phyloP scores from a whole-genome alignment of 2,888 invertebrate species.

The Cosmopolites sordidus region DNA sequence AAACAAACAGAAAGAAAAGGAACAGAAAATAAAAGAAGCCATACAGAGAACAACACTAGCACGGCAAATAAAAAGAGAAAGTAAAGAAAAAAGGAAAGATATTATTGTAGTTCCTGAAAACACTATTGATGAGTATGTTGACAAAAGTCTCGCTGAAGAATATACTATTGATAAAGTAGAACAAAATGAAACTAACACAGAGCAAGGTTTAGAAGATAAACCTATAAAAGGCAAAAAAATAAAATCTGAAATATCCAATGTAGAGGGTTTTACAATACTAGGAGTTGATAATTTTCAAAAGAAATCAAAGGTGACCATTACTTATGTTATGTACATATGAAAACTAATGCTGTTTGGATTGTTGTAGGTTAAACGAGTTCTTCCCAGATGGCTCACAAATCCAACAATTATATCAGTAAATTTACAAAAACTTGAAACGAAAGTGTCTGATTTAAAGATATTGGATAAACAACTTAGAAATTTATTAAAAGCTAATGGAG shows the following conservation, averaged over 20 bases:
- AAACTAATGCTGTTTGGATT: background rate
- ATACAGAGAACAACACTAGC: conserved; percentile 32
- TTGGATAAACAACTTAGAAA: conserved; percentile 62
- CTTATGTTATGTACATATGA: conserved; percentile 5
- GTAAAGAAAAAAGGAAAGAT: conserved; percentile 29
- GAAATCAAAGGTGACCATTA: conserved; percentile 50
- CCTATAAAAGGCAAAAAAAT: conserved; percentile 28
- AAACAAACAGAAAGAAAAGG: conserved; percentile 33
- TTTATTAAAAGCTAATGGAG: conserved; percentile 64
- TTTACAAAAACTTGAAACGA: conserved; percentile 55
- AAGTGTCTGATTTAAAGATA: conserved; percentile 55
- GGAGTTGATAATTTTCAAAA: conserved; percentile 60
- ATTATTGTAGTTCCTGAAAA: conserved; percentile 32
- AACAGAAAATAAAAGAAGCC: conserved; percentile 36
- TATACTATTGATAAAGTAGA: background rate
- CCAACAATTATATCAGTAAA: conserved; percentile 75
- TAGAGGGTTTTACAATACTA: conserved; percentile 62
- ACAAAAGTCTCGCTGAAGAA: conserved; percentile 15
- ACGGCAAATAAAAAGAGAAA: conserved; percentile 30
- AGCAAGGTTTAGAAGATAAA: conserved; percentile 8
- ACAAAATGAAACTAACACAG: background rate
- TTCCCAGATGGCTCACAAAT: conserved; percentile 84
- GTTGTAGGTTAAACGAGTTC: conserved; percentile 65
- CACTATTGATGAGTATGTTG: conserved; percentile 35
- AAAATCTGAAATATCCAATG: conserved; percentile 32